These are phyloP conservation scores for Pampus argenteus DNA, from an alignment of 2,797 vertebrate genomes.

Conservation along the genomic window DNA sequence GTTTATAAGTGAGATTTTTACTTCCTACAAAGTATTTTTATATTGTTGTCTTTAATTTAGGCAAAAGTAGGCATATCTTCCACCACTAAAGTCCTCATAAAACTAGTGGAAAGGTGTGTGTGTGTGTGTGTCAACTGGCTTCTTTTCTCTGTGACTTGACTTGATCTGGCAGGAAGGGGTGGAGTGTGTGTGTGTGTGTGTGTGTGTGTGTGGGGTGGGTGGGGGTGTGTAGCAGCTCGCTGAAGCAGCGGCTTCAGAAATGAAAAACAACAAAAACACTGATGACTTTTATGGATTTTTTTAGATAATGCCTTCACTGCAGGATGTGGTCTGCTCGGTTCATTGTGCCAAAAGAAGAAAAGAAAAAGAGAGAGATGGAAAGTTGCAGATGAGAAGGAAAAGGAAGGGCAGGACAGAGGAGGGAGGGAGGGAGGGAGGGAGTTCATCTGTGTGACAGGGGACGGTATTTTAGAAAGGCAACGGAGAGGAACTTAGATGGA, in stretches of 20 bases:
- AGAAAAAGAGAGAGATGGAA: slow-evolving; percentile 9
- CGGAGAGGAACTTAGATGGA: slow-evolving; percentile 36
- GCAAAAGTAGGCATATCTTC: too few species aligned
- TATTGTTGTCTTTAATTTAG: too few species aligned
- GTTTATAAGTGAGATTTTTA: too few species aligned
- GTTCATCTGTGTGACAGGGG: slow-evolving; percentile 28
- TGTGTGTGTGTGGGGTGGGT: too few species aligned
- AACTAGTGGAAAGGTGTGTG: background rate
- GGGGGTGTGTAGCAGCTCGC: slow-evolving; percentile 32
- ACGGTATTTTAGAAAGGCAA: slow-evolving; percentile 32
- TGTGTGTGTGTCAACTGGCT: slow-evolving; percentile 32
- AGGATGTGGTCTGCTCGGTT: slow-evolving; percentile 43
- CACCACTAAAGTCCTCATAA: background rate
- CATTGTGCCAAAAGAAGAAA: slow-evolving; percentile 20
- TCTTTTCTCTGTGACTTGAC: background rate
- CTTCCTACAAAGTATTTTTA: too few species aligned
- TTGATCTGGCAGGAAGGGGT: background rate
- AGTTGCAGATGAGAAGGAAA: slow-evolving; percentile 35
- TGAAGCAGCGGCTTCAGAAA: slow-evolving; percentile 60
- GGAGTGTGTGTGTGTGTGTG: background rate
- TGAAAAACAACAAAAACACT: slow-evolving; percentile 63
- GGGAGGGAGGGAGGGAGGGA: slow-evolving; percentile 9
- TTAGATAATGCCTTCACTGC: slow-evolving; percentile 51
- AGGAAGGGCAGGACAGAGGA: background rate
- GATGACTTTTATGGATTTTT: slow-evolving; percentile 61